A percentile compares a stretch with the other conserved stretches of the same genome.
These are phyloP conservation scores for Phengaris arion DNA, from an alignment of 2,888 invertebrate species.

Conservation along the genomic window DNA sequence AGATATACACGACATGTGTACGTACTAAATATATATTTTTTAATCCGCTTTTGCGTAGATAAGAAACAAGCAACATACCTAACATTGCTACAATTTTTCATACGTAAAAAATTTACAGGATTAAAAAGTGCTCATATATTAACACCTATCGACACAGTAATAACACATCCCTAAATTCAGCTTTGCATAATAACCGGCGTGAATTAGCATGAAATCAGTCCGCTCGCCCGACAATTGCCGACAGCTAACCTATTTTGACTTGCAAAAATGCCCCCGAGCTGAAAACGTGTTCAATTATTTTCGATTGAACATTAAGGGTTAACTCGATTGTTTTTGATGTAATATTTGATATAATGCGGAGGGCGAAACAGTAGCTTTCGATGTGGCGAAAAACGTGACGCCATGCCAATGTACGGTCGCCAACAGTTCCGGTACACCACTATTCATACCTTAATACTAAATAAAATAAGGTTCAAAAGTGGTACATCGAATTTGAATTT, in stretches of 20 bases:
- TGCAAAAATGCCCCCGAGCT: constrained; percentile 58
- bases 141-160: constrained; percentile 32
- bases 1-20: no score
- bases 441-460: no score
- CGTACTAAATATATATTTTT: no score
- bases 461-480: no score
- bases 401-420: not conserved
- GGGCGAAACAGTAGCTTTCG: constrained; percentile 10
- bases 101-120: not conserved
- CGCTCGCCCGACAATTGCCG: constrained; percentile 47
- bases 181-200: constrained; percentile 70
- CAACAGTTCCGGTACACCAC: no score
- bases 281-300: constrained; percentile 41
- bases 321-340: constrained; percentile 3
- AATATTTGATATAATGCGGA: constrained; percentile 34
- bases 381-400: not conserved
- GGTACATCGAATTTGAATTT: no score
- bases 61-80: no score
- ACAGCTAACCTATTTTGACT: constrained; percentile 69
- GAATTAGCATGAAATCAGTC: constrained; percentile 73
- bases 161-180: constrained; percentile 45
- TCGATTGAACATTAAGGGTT: constrained; percentile 48
- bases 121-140: not conserved
- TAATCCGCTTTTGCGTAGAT: no score
- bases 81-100: no score